These are phyloP conservation scores for Drosophila repletoides DNA, from an alignment of 1,140 invertebrate species.

Conservation along the genomic window DNA sequence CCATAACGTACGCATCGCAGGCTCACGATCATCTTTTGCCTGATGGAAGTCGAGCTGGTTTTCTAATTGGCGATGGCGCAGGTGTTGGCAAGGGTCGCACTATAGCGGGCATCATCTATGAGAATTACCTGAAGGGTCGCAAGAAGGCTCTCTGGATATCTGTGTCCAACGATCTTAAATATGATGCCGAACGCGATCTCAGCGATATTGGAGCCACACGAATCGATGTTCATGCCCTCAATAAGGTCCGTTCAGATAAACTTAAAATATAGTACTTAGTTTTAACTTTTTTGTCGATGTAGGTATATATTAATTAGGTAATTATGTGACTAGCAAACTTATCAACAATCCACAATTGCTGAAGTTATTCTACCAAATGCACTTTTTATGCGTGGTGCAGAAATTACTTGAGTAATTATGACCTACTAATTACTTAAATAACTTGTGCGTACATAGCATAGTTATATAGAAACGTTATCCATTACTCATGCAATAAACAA, in stretches of 20 bases:
- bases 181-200: slow-evolving; percentile 98
- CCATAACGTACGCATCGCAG: slow-evolving; percentile 97
- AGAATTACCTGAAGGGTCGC: slow-evolving; percentile 97
- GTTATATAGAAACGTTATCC: too few species aligned
- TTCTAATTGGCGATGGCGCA: slow-evolving; percentile 98
- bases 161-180: slow-evolving; percentile 99
- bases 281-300: too few species aligned
- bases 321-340: too few species aligned
- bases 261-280: too few species aligned
- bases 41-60: slow-evolving; percentile 95
- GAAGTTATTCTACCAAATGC: not conserved
- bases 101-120: slow-evolving; percentile 98
- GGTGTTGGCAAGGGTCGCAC: slow-evolving; percentile 99
- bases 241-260: slow-evolving; percentile 92
- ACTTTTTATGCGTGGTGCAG: not conserved
- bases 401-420: not conserved
- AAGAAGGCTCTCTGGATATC: slow-evolving; percentile 99
- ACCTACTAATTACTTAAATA: slow-evolving; percentile 4
- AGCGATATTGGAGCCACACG: slow-evolving; percentile 96
- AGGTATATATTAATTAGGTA: too few species aligned
- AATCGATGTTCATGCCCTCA: slow-evolving; percentile 94
- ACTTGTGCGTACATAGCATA: not conserved
- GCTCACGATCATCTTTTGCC: slow-evolving; percentile 96
- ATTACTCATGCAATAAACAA: too few species aligned
- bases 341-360: not conserved